These are phyloP conservation scores for Hyposoter dolosus DNA, from an alignment of 2,888 invertebrate genomes.

Conservation along the genomic window DNA sequence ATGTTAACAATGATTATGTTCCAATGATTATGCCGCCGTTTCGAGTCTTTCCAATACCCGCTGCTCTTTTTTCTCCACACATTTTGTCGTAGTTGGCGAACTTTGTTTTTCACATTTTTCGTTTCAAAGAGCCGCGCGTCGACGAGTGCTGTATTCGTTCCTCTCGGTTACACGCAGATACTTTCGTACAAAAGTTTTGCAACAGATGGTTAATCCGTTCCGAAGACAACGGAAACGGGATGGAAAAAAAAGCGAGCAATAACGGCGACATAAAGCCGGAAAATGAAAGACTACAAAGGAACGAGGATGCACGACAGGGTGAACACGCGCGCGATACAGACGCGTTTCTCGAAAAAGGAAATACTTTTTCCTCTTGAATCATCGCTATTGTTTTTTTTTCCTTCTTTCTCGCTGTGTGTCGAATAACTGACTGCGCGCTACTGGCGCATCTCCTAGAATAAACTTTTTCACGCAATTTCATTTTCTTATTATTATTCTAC, in stretches of 20 bases:
- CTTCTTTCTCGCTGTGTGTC: too few species aligned
- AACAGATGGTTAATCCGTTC: constrained; percentile 16
- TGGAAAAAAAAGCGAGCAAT: constrained; percentile 25
- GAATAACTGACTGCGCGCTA: constrained; percentile 22
- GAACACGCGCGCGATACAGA: constrained; percentile 16
- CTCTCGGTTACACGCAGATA: neutral
- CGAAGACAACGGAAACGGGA: neutral
- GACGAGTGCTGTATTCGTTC: neutral
- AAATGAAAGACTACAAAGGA: constrained; percentile 51
- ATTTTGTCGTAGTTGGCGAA: neutral
- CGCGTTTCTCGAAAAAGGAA: neutral
- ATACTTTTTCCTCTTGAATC: constrained; percentile 10
- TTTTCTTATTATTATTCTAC: neutral
- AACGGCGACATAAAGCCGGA: constrained; percentile 24
- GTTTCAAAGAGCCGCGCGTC: neutral
- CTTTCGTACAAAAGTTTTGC: constrained; percentile 13
- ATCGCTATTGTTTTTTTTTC: neutral
- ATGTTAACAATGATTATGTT: too few species aligned
- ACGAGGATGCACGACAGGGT: constrained; percentile 28
- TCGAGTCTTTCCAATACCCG: neutral
- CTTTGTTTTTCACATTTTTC: neutral
- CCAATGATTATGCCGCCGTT: too few species aligned
- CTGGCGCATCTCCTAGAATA: neutral
- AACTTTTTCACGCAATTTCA: neutral
- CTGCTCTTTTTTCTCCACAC: neutral